Evolutionary conservation across 2,797 vertebrate species (phyloP), one percentile per base, ranked within the genome.

Genomic region (Parambassis ranga): DNA sequence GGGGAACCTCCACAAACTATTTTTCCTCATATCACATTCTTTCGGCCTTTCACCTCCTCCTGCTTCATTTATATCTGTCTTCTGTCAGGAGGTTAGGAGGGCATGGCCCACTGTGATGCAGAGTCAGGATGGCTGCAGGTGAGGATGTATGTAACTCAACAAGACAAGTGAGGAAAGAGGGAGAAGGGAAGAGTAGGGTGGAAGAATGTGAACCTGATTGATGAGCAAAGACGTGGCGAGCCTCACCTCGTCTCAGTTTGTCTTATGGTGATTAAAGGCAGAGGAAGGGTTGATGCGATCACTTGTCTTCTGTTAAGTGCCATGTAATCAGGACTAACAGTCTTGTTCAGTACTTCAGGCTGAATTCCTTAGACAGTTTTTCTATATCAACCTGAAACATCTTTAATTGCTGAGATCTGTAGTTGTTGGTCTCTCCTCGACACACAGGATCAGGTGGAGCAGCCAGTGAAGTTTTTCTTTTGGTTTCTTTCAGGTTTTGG

Each of bases 401-500:
- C n/a, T n/a, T n/a, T n/a, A n/a, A n/a, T n/a, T n/a, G n/a, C n/a
- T n/a, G n/a, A n/a, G n/a, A n/a, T n/a, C 23, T 23, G 23, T 23
- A 23, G 23, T 6, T 28, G 4, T 22, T 10, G 9, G 46, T 67
- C 20, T 43, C 23, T 1, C 4, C 38, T 16, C 5, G 26, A 27
- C 5, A 30, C 14, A 14, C 14, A 4, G 23, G 9, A 36, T 6
- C 36, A 19, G 18, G 16, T 37, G 16, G 6, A 20, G 27, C 43
- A 33, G 30, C 10, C 6, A 3, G 23, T 42, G 2, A 10, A 31
- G 3, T 38, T 0, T 38, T 0, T 69, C 16, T 67, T 24, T 66
- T 11, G 41, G 22, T 79, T 43, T 75, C 16, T 46, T 60, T 43
- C 82, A 98, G 97, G 97, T 51, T 99, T 99, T 24, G 97, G 97